Conservation (phyloP, 2,888 invertebrate genomes). For the Dolomedes plantarius region DNA sequence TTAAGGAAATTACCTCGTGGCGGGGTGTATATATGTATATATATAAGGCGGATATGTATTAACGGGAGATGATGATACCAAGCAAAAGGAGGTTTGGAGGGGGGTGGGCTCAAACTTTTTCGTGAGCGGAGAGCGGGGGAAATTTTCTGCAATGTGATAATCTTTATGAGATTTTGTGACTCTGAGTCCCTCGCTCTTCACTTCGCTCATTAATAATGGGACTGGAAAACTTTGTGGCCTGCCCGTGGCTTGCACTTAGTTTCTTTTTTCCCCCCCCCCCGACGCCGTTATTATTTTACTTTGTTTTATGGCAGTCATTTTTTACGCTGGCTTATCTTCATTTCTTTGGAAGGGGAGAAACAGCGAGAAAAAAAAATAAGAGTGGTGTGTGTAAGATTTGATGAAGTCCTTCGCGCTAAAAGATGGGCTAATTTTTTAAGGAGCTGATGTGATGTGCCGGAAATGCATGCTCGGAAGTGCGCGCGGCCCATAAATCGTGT, state of each 20-base stretch:
- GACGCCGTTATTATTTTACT: slow-evolving; percentile 7
- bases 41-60: slow-evolving; percentile 37
- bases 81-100: slow-evolving; percentile 36
- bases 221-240: slow-evolving; percentile 9
- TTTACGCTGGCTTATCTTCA: slow-evolving; percentile 13
- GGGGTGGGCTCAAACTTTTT: slow-evolving; percentile 32
- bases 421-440: not conserved
- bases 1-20: slow-evolving; percentile 65
- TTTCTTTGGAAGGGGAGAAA: not conserved
- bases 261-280: not conserved
- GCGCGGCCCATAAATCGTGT: not conserved
- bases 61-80: slow-evolving; percentile 39
- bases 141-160: slow-evolving; percentile 64
- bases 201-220: slow-evolving; percentile 63
- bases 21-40: slow-evolving; percentile 29
- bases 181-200: slow-evolving; percentile 11
- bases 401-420: not conserved
- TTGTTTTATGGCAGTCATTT: slow-evolving; percentile 16
- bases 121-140: not conserved
- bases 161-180: slow-evolving; percentile 68
- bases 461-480: not conserved
- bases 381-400: too few species aligned
- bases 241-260: not conserved
- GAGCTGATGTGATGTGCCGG: not conserved
- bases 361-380: slow-evolving; percentile 25